Evolutionary conservation across 2,888 invertebrate genomes (phyloP).

Genomic region (Lycophotia porphyrea): DNA sequence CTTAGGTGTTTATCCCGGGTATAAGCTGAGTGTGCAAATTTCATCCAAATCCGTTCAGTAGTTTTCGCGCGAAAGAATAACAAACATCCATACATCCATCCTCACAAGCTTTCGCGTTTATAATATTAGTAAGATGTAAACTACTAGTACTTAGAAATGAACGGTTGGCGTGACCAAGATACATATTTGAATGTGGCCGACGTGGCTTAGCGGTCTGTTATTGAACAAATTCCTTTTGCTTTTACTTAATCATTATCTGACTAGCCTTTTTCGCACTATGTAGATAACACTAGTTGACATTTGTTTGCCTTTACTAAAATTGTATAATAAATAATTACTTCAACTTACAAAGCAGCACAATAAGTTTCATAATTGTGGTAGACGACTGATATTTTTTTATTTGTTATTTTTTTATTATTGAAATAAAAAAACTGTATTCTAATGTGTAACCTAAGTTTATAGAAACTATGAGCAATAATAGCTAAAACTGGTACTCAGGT

Average conservation of each 20-base stretch:
- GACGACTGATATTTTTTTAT: background rate
- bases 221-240: background rate
- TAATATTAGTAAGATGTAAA: background rate
- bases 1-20: no score
- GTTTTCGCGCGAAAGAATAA: no score
- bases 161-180: background rate
- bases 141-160: background rate
- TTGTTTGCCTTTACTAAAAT: background rate
- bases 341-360: conserved; percentile 44
- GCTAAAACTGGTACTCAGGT: background rate
- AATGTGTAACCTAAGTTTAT: background rate
- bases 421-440: background rate
- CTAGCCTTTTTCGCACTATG: background rate
- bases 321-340: background rate
- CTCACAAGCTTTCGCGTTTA: background rate
- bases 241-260: background rate
- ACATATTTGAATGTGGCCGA: background rate
- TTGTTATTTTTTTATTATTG: background rate
- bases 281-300: background rate
- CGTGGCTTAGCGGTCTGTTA: background rate
- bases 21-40: no score
- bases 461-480: background rate
- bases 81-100: background rate
- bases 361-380: background rate
- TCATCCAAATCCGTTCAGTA: no score